A percentile compares a stretch with the other conserved stretches of the same genome.
These are phyloP conservation scores for Microcebus lehilahytsara DNA, from an alignment of 2,113 vertebrate genomes.

Conservation along the genomic window DNA sequence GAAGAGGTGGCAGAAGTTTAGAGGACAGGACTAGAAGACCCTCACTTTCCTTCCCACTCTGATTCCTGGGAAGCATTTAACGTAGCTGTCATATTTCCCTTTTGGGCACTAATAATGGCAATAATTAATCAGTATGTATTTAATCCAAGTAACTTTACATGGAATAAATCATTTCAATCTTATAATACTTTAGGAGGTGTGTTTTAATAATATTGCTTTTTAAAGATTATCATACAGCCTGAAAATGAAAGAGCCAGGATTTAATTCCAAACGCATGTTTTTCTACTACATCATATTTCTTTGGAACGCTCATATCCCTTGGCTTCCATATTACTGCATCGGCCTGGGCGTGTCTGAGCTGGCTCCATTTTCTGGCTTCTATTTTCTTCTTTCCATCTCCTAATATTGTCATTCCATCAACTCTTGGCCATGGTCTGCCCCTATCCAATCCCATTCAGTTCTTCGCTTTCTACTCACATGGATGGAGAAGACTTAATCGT, in stretches of 20 bases:
- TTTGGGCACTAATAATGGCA: background rate
- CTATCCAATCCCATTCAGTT: background rate
- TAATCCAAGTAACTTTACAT: background rate
- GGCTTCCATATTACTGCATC: background rate
- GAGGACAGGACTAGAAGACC: background rate
- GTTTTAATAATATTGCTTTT: background rate
- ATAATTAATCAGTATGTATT: background rate
- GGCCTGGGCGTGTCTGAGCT: background rate
- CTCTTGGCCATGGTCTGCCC: background rate
- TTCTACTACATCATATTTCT: background rate
- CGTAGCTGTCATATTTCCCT: background rate
- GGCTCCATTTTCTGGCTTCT: background rate
- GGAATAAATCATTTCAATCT: background rate
- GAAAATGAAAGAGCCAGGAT: background rate
- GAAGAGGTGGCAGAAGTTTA: background rate
- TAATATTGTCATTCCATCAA: background rate
- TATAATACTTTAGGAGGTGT: background rate
- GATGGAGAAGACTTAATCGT: background rate
- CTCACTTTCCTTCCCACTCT: background rate
- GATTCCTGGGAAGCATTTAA: background rate
- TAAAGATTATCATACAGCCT: background rate
- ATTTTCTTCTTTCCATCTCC: background rate
- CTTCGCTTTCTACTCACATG: background rate
- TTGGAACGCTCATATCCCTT: background rate
- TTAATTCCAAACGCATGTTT: background rate